Evolutionary conservation across 1,140 invertebrate species (phyloP), one percentile per base, ranked within the genome.

Genomic region (Hycleus phaleratus): DNA sequence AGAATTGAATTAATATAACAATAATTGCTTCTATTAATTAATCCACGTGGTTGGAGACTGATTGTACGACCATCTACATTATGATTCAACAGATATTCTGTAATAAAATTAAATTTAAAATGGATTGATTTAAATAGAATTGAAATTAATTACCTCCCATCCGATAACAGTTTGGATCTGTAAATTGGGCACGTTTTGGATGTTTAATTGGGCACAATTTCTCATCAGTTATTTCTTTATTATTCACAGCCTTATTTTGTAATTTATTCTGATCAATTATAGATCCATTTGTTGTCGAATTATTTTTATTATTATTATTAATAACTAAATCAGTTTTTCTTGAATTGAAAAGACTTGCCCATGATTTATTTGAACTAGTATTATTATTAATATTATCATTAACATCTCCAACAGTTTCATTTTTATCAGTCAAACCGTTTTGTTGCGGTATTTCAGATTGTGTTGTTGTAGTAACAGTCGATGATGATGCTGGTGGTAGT

Each of bases 1-100:
- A 93, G 75, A 56, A 90, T 91, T 26, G 93, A 91, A 77, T 97
- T 97, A 26, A 95, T 91, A 69, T 96, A 97, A 76, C 94, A 97
- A 76, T 93, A 96, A 78, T 96, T 97, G 47, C 88, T 91, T 49
- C 86, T 83, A 75, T 97, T 97, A 39, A 85, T 89, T 10, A 97
- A 79, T 7, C 93, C 93, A 51, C 93, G 82, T 0, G 93, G 93
- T 67, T 88, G 79, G 11, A 95, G 73, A 52, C 85, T 83, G 10
- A 90, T 80, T 1, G 84, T 78, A 50, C 82, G 79, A 71, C 88
- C 84, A 66, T 91, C 86, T 64, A 90, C 79, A 65, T 82, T 80
- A 69, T 90, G 87, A 62, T 79, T 82, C 0, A 79, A 71, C 52
- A 91, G 74, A 73, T 85, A 86, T 72, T 90, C 88, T 84, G 75